Base-by-base conservation (phyloP, 2,797 vertebrate species). In the Enteromius treurensis region DNA sequence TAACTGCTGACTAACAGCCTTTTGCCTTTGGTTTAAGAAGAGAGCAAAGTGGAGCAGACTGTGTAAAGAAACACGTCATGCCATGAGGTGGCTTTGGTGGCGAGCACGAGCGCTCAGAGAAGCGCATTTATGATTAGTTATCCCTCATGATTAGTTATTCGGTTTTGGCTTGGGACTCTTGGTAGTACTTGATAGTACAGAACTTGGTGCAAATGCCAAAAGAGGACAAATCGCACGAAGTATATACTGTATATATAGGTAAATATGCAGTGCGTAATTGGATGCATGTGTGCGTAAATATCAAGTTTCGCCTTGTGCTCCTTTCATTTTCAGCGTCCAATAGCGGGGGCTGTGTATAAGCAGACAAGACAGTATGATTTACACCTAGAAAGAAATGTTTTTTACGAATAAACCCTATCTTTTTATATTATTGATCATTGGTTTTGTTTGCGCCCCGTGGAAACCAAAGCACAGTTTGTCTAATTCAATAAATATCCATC, bases 1-100 rank as follows among this genome's bases (percentile, higher is more conserved):
- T 92, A 92, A 94, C 90, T 90, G 85, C 88, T 88, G 85, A 91
- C 89, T 91, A 91, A 92, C 89, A 89, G 88, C 86, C 79, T 69
- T 79, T 81, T 86, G 26, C 86, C 79, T 81, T 64, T 84, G 73
- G 85, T 84, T 86, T 77, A 62, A 11, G 40, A 78, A 78, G 58
- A 84, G 82, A 82, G 84, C 88, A 90, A 77, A 49, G 23, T 75
- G 55, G 88, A 90, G 82, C 83, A 86, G 77, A 82, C 17, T 62
- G 60, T 78, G 32, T 40, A 70, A 79, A 70, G 65, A 77, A 79
- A 82, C 65, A 49, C 62, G 77, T 68, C 80, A 79, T 51, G 14
- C 62, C 23, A 34, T 34, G 71, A 67, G 53, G n/a, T 76, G 80
- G 80, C n/a, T 76, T 67, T 67, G n/a, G 60, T 67, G 80, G 47